Conservation (phyloP, 2,797 vertebrate species). For the Nannoperca obscura region DNA sequence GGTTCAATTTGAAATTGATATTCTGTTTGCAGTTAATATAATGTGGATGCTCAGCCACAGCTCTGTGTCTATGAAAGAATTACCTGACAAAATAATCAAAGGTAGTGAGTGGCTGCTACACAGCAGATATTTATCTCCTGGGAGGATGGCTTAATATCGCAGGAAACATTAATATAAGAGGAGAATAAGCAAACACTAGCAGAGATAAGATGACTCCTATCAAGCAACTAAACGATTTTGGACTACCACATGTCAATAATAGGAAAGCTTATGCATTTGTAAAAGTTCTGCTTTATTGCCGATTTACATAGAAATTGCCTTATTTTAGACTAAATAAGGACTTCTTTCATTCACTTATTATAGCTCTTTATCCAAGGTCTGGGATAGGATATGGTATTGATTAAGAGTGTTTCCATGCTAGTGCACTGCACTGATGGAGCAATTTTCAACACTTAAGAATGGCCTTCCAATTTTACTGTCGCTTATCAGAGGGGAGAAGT, state of each 20-base stretch:
- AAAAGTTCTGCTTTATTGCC: constrained; percentile 97
- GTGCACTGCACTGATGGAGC: constrained; percentile 34
- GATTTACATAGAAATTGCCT: constrained; percentile 99
- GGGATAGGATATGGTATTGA: constrained; percentile 67
- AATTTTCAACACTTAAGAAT: constrained; percentile 47
- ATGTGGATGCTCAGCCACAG: constrained; percentile 88
- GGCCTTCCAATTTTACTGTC: constrained; percentile 27
- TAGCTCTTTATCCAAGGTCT: constrained; percentile 70
- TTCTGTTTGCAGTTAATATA: constrained; percentile 94
- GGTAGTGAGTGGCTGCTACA: constrained; percentile 89
- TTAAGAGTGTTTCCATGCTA: constrained; percentile 48
- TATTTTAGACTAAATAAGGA: constrained; percentile 94
- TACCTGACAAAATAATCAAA: constrained; percentile 96
- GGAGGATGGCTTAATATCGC: constrained; percentile 94
- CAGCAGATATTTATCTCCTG: constrained; percentile 95
- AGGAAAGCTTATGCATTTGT: constrained; percentile 94
- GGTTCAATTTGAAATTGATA: constrained; percentile 96
- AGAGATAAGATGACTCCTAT: constrained; percentile 95
- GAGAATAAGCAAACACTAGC: constrained; percentile 96
- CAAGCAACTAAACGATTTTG: constrained; percentile 95
- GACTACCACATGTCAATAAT: constrained; percentile 95
- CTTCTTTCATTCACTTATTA: constrained; percentile 80
- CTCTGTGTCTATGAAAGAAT: constrained; percentile 92
- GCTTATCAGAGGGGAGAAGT: constrained; percentile 14
- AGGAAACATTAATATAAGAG: constrained; percentile 92